A percentile compares a stretch with the other conserved stretches of the same genome.
phyloP scores from a whole-genome alignment of 1,140 invertebrate species.

The Pseudomyrmex cubaensis region DNA sequence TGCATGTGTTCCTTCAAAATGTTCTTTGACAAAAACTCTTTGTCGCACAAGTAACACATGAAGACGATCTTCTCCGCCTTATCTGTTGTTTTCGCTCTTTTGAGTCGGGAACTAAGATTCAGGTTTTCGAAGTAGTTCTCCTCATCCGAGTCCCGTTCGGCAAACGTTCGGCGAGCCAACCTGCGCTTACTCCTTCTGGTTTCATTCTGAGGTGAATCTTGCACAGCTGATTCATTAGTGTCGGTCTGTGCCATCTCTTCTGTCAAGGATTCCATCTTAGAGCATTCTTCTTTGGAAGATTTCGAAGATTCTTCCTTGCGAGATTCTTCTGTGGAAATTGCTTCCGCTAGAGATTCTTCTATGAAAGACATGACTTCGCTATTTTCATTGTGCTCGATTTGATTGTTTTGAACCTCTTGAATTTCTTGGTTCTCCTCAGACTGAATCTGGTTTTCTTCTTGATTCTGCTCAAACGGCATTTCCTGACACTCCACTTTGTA shows the following conservation, averaged over 20 bases:
- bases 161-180: slow-evolving; percentile 40
- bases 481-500: slow-evolving; percentile 25
- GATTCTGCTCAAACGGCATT: slow-evolving; percentile 19
- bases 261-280: background rate
- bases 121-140: slow-evolving; percentile 84
- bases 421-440: slow-evolving; percentile 3
- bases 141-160: slow-evolving; percentile 77
- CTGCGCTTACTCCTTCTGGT: slow-evolving; percentile 76
- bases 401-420: slow-evolving; percentile 10
- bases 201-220: slow-evolving; percentile 55
- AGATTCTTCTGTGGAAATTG: too few species aligned
- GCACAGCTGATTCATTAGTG: slow-evolving; percentile 1
- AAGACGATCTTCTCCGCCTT: slow-evolving; percentile 80
- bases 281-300: background rate
- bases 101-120: slow-evolving; percentile 82
- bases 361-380: background rate
- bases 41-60: slow-evolving; percentile 83
- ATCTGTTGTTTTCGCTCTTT: slow-evolving; percentile 71
- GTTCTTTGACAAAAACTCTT: slow-evolving; percentile 82
- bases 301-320: background rate
- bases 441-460: slow-evolving; percentile 5
- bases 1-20: slow-evolving; percentile 84
- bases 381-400: background rate
- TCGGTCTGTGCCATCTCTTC: background rate
- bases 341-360: too few species aligned